A percentile compares a stretch with the other conserved stretches of the same genome.
phyloP scores from a whole-genome alignment of 2,797 vertebrate species.

The Lagocephalus sceleratus region DNA sequence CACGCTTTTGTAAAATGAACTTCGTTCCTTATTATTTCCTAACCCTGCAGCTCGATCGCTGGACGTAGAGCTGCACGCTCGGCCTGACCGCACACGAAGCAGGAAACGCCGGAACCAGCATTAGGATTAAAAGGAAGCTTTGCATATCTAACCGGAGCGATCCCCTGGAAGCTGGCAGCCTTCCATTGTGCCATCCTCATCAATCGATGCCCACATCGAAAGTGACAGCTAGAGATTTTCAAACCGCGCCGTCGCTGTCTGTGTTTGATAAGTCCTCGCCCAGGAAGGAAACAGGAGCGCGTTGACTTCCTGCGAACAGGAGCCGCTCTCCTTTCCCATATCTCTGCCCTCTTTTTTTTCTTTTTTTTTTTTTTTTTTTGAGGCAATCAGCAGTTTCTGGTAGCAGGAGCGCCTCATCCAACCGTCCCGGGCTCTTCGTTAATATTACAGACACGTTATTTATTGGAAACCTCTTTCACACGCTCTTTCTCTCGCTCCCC shows the following conservation, averaged over 20 bases:
- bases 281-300: conserved; percentile 33
- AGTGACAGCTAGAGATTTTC: conserved; percentile 68
- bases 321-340: conserved; percentile 46
- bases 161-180: conserved; percentile 65
- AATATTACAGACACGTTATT: conserved; percentile 64
- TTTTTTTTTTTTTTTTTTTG: conserved; percentile 45
- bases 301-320: conserved; percentile 37
- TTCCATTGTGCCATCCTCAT: conserved; percentile 57
- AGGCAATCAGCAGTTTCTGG: conserved; percentile 49
- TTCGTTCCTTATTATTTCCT: conserved; percentile 64
- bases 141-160: conserved; percentile 74
- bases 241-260: conserved; percentile 54
- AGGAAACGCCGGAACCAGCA: conserved; percentile 67
- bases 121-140: conserved; percentile 74
- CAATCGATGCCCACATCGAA: conserved; percentile 75
- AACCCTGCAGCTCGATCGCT: conserved; percentile 65
- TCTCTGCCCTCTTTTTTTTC: conserved; percentile 38
- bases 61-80: conserved; percentile 11
- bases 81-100: conserved; percentile 67
- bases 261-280: conserved; percentile 37
- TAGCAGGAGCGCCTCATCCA: conserved; percentile 39
- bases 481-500: conserved; percentile 30
- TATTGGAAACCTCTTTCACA: conserved; percentile 64
- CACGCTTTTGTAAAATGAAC: conserved; percentile 30
- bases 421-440: conserved; percentile 35